Conservation (phyloP, 2,888 invertebrate genomes). For the Meteorus colon region DNA sequence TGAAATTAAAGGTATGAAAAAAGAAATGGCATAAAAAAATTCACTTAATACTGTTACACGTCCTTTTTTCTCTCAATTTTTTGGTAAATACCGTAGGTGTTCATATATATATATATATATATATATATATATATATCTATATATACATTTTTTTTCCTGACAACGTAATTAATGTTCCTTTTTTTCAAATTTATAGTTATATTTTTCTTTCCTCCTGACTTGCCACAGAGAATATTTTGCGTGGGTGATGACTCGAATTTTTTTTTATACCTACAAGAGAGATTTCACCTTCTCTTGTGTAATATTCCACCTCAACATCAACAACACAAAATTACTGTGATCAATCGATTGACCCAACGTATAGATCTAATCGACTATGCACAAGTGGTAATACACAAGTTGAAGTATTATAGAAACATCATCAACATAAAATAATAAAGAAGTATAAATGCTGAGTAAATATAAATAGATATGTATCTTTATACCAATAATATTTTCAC, state of each 20-base stretch:
- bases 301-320: slow-evolving; percentile 8
- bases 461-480: not conserved
- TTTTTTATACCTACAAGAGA: slow-evolving; percentile 14
- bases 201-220: slow-evolving; percentile 11
- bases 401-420: not conserved
- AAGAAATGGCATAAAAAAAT: not conserved
- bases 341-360: slow-evolving; percentile 25
- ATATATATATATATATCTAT: too few species aligned
- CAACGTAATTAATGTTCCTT: not conserved
- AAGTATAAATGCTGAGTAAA: not conserved
- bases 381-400: slow-evolving; percentile 6
- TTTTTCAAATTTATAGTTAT: slow-evolving; percentile 15
- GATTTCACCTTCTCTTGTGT: slow-evolving; percentile 44
- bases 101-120: not conserved
- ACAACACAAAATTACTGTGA: slow-evolving; percentile 30
- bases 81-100: not conserved
- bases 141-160: not conserved
- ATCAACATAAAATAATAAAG: slow-evolving; percentile 16
- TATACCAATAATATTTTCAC: not conserved
- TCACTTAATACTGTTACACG: not conserved
- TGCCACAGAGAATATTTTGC: slow-evolving; percentile 15
- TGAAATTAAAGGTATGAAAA: not conserved
- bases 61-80: not conserved
- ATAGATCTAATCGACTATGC: slow-evolving; percentile 19
- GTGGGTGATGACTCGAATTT: slow-evolving; percentile 23